Percentiles rank a stretch among this genome's conserved stretches.
Conservation (phyloP, 2,888 invertebrate species). For the Coenonympha arcania region DNA sequence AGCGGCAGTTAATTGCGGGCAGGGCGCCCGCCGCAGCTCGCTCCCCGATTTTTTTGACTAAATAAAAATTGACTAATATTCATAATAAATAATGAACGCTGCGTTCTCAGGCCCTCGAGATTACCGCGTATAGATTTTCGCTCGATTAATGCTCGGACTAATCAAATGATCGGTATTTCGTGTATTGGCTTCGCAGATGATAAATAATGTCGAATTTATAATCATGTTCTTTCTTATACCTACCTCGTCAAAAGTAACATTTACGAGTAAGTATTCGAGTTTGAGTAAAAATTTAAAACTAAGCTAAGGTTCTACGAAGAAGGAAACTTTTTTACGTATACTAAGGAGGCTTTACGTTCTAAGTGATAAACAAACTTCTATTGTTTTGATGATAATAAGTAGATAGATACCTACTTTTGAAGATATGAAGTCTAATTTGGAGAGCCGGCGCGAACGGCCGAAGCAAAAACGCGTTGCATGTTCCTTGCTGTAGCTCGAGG, state of each 20-base stretch:
- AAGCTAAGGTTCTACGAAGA: too few species aligned
- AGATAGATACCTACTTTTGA: too few species aligned
- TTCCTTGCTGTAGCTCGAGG: slow-evolving; percentile 61
- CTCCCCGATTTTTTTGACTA: slow-evolving; percentile 68
- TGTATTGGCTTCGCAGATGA: slow-evolving; percentile 22
- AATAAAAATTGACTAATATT: slow-evolving; percentile 75
- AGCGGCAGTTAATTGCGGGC: slow-evolving; percentile 85
- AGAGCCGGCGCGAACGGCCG: slow-evolving; percentile 22
- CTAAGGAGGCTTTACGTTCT: too few species aligned
- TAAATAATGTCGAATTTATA: slow-evolving; percentile 14
- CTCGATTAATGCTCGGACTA: slow-evolving; percentile 58
- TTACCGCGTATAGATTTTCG: slow-evolving; percentile 61
- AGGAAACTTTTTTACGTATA: too few species aligned
- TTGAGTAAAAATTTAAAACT: too few species aligned
- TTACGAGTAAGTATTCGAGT: neutral
- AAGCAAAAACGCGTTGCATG: slow-evolving; percentile 48
- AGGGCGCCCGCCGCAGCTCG: slow-evolving; percentile 55
- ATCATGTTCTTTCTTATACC: neutral
- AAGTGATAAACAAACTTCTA: too few species aligned
- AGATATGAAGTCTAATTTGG: slow-evolving; percentile 22
- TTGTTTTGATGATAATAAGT: too few species aligned
- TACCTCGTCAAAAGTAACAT: neutral
- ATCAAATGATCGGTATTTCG: slow-evolving; percentile 31
- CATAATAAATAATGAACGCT: slow-evolving; percentile 74
- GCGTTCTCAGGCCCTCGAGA: slow-evolving; percentile 59